phyloP scores from a whole-genome alignment of 2,113 vertebrate genomes.

The Myodes glareolus region DNA sequence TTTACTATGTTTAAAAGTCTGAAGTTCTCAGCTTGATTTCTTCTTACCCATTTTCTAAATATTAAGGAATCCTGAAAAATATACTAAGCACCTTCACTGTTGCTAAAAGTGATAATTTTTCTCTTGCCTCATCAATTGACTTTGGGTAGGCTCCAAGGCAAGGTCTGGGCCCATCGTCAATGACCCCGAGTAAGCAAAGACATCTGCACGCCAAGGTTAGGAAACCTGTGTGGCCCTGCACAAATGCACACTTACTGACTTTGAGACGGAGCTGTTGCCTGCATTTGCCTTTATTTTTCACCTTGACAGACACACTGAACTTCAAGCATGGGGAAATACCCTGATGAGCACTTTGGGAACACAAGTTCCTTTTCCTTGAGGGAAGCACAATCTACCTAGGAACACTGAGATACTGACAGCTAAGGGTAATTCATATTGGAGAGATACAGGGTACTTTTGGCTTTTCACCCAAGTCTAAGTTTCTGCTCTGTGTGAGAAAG shows the following conservation, averaged over 20 bases:
- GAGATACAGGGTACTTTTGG: background rate
- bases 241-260: background rate
- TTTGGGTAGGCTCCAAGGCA: background rate
- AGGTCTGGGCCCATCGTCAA: background rate
- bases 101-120: conserved; percentile 1
- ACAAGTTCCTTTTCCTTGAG: background rate
- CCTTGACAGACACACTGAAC: background rate
- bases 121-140: background rate
- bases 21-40: background rate
- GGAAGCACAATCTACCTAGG: background rate
- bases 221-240: background rate
- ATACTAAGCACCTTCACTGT: background rate
- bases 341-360: background rate
- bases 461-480: conserved; percentile 25
- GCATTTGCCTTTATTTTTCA: background rate
- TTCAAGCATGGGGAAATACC: background rate
- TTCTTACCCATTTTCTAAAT: background rate
- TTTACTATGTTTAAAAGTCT: background rate
- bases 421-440: conserved; percentile 17
- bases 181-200: background rate
- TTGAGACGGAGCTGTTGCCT: background rate
- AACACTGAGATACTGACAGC: background rate
- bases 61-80: background rate
- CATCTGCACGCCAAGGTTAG: background rate
- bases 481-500: conserved; percentile 27